Base-by-base conservation (phyloP, 2,888 invertebrate species). In the Pycnomerus fuliginosus region DNA sequence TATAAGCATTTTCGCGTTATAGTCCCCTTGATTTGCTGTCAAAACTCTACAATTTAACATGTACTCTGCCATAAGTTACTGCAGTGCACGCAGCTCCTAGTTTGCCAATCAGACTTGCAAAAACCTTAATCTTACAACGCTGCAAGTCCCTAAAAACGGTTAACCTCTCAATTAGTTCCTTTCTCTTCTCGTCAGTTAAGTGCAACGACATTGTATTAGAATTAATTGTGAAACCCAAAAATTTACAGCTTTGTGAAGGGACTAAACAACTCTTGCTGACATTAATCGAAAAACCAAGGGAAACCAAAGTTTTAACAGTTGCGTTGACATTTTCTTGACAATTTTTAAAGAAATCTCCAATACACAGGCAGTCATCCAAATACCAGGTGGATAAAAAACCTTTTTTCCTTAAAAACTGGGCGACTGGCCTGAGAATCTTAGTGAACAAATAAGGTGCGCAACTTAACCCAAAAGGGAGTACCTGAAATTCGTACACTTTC, bases 41-140 rank as follows among this genome's bases (percentile, higher is more conserved):
- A 51, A 23, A 1, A 46, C 31, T 55, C 22, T 47, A 32, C 11
- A 37, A 30, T 24, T 53, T 48, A 13, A 52, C 48, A 5, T 8
- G 16, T 39, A 52, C 49, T 2, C 42, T 46, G 24, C 51, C 49
- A 31, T 53, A 53, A 12, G 31, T 36, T 10, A 53, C 33, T 8
- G 48, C 53, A 12, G 48, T 39, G 35, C 46, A 55, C 16, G 33
- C 33, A 8, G 53, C 29, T 16, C 4, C 17, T 14, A 20, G 8
- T 20, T 20, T 20, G 4, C 20, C 20, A 8, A 20, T 20, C 4
- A 20, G 8, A 4, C 5, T 20, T 5, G 20, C 20, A 8, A 20
- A 20, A 4, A 5, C 20, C 8, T 8, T 20, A 8, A 20, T 20
- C 8, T 20, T 20, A 20, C 20, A 20, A 4, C 8, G 20, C 5